Evolutionary conservation across 2,888 invertebrate species (phyloP).

Genomic region (Acanthosepion pharaonis): DNA sequence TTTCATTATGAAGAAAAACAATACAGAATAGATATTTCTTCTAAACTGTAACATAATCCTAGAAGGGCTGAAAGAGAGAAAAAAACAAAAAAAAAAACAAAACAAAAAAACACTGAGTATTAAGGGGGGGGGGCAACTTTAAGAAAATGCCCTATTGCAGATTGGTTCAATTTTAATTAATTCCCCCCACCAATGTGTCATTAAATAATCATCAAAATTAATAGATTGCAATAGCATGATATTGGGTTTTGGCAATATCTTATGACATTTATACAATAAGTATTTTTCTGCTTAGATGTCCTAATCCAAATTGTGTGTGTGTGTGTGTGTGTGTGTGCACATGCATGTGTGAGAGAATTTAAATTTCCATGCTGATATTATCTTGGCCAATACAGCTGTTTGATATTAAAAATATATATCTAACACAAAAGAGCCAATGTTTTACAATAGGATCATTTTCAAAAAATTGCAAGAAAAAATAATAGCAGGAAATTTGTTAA

Average conservation of each 20-base stretch:
- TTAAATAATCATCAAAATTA: neutral
- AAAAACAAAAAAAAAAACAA: too few species aligned
- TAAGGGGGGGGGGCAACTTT: neutral
- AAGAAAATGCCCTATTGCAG: neutral
- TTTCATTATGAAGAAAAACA: neutral
- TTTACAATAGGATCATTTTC: neutral
- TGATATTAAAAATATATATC: slow-evolving; percentile 33
- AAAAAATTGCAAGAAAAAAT: neutral
- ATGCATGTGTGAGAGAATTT: neutral
- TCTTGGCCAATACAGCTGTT: neutral
- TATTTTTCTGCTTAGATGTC: neutral
- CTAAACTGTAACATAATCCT: neutral
- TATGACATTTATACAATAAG: neutral
- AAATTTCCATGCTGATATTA: neutral
- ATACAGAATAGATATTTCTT: neutral
- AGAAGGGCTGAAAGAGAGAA: neutral
- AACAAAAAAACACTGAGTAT: neutral
- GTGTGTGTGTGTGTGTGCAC: neutral
- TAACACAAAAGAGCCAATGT: neutral
- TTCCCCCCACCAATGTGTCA: neutral
- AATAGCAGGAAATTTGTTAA: neutral
- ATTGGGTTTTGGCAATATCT: neutral
- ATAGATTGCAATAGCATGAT: neutral
- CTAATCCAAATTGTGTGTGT: neutral
- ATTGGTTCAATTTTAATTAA: neutral